These are phyloP conservation scores for Macrotrachela quadricornifera DNA, from an alignment of 1,140 invertebrate species.

Conservation along the genomic window DNA sequence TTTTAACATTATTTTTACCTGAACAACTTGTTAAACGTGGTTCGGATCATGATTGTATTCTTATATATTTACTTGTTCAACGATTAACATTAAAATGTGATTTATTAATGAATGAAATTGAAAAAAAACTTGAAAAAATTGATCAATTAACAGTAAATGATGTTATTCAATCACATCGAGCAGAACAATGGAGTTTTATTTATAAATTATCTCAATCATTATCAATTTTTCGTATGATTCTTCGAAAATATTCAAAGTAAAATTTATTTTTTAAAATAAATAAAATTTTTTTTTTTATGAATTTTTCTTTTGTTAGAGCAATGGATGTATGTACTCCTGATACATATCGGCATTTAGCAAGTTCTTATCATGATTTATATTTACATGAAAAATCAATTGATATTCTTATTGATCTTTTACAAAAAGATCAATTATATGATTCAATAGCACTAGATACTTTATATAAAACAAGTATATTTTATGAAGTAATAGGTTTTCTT, in stretches of 20 bases:
- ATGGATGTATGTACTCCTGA: neutral
- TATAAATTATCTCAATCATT: conserved; percentile 59
- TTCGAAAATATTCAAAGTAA: conserved; percentile 33
- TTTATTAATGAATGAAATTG: conserved; percentile 65
- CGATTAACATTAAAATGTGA: conserved; percentile 72
- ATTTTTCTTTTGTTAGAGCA: neutral
- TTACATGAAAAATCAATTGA: conserved; percentile 58
- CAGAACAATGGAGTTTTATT: conserved; percentile 71
- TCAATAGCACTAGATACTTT: conserved; percentile 61
- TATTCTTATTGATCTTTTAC: conserved; percentile 63
- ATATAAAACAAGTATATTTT: conserved; percentile 63
- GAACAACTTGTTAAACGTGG: conserved; percentile 71
- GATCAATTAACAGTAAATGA: conserved; percentile 25
- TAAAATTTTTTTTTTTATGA: no score
- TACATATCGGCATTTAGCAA: neutral
- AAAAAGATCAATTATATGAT: conserved; percentile 58
- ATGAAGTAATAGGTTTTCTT: no score
- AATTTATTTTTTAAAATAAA: neutral
- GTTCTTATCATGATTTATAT: conserved; percentile 1
- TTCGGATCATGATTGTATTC: conserved; percentile 78
- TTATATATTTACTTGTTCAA: conserved; percentile 63
- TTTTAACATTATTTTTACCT: conserved; percentile 72
- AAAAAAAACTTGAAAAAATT: conserved; percentile 39
- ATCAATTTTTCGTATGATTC: conserved; percentile 43
- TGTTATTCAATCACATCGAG: conserved; percentile 58